Base-by-base conservation (phyloP, 2,888 invertebrate genomes). In the Selenia dentaria region DNA sequence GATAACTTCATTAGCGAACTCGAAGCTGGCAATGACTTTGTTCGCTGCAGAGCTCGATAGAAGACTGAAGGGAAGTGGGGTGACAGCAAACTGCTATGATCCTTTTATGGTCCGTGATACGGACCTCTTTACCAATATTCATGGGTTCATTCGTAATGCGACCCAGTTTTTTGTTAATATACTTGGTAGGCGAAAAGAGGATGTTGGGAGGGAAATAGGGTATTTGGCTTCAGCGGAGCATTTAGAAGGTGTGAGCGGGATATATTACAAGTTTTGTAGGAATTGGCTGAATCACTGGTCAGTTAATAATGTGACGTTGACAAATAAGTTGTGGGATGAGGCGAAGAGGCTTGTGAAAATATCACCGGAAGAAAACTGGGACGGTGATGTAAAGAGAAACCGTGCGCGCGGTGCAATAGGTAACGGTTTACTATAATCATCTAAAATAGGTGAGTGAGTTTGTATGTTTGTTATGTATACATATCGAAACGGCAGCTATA, bases 61-160 rank as follows among this genome's bases (percentile, higher is more conserved):
- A 47, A 80, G 81, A 62, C 62, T 94, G 9, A 62, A 88, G 77
- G 92, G 92, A 76, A 71, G 69, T 14, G 91, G 92, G 31, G 93
- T 96, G 0, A 94, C 93, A 2, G 93, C 92, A 0, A 94, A 95
- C 67, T 92, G 92, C 27, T 92, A 93, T 34, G 94, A 95, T 76
- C 87, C 88, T 0, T 89, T 79, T 26, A 6, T 88, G 0, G 85
- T 83, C 2, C 67, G 68, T 8, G 83, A 79, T 43, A 88, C 88
- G 0, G 70, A 81, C 44, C 40, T 86, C 13, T 53, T 87, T 0
- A 49, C 56, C 1, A 81, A 81, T 42, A 22, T 80, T 14, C 72
- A 81, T 6, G 63, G 39, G 3, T 32, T 67, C 8, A 10, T 74
- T 0, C 64, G 54, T 20, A 62, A 68, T 35, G 51, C 81, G 8